Evolutionary conservation across 2,797 vertebrate genomes (phyloP), one percentile per base, ranked within the genome.

Genomic region (Acrossocheilus fasciatus): DNA sequence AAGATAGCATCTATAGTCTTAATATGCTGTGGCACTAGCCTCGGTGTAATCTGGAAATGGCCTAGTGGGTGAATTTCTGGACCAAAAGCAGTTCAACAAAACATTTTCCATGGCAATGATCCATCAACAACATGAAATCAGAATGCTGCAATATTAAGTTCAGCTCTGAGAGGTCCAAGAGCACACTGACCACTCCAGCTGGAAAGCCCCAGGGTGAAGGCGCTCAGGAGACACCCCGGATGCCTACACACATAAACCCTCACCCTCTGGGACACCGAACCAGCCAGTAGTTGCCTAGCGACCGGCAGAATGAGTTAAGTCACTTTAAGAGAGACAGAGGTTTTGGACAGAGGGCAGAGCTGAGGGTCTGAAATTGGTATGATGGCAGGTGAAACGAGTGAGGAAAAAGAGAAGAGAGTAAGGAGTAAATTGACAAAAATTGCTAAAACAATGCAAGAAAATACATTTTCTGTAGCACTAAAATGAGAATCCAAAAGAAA

Each of bases 211-310:
- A 34, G 83, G 68, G 84, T 81, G 36, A 20, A 76, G 45, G 18
- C 15, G 17, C 50, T 77, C n/a, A 54, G 34, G 73, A 84, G 64
- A 83, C 77, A 77, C 86, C 86, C 84, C 82, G 97, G 96, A 66
- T 95, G 96, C 95, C 95, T 96, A 96, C 96, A 97, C 93, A 93
- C 90, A 92, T 91, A 96, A 95, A 97, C 92, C 90, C 95, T 94
- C 95, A 94, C 90, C 95, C 93, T 83, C 15, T 78, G 70, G 92
- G 92, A 92, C 89, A 90, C 4, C 88, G 89, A 94, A 94, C 6
- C 87, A 93, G 92, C 88, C 89, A 91, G 89, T 91, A 90, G 96
- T 96, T 96, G 96, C 97, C 96, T 96, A 96, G 96, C 94, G 95
- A 96, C 95, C 89, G 83, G 87, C 89, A 86, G 79, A 91, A 91